phyloP scores from a whole-genome alignment of 2,888 invertebrate species.

The Callyntrura guangdongensis region DNA sequence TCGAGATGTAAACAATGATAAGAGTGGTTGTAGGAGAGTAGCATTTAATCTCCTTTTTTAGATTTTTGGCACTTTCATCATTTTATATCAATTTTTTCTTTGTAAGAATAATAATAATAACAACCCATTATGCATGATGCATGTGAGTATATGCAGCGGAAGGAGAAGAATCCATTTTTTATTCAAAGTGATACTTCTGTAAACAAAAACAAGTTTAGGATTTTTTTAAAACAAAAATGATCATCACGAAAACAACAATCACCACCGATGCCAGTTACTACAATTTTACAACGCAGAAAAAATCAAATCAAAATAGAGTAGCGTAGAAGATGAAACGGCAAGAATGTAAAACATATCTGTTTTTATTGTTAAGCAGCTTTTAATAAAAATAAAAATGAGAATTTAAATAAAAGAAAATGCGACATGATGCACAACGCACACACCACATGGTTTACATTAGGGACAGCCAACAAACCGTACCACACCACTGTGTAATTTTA shows the following conservation, averaged over 20 bases:
- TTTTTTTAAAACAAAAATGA: slow-evolving; percentile 18
- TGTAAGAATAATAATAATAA: background rate
- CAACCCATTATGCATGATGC: background rate
- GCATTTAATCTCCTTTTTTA: background rate
- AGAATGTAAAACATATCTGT: background rate
- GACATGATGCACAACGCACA: background rate
- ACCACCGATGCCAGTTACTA: background rate
- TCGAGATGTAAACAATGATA: slow-evolving; percentile 4
- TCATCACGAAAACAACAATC: slow-evolving; percentile 11
- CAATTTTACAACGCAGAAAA: slow-evolving; percentile 13
- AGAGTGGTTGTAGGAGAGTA: too few relatives aligned
- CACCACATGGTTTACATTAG: background rate
- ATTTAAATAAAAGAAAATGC: slow-evolving; percentile 23
- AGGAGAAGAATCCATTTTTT: slow-evolving; percentile 2
- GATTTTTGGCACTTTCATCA: slow-evolving; percentile 45
- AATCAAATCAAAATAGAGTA: background rate
- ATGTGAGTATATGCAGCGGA: background rate
- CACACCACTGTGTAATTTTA: background rate
- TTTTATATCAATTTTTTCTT: background rate
- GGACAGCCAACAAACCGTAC: slow-evolving; percentile 12
- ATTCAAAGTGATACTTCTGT: background rate
- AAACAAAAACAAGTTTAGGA: slow-evolving; percentile 45
- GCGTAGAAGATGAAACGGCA: background rate
- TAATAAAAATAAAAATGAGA: background rate
- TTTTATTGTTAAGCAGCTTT: slow-evolving; percentile 17